phyloP scores from a whole-genome alignment of 2,888 invertebrate genomes.

The Agriotes lineatus region DNA sequence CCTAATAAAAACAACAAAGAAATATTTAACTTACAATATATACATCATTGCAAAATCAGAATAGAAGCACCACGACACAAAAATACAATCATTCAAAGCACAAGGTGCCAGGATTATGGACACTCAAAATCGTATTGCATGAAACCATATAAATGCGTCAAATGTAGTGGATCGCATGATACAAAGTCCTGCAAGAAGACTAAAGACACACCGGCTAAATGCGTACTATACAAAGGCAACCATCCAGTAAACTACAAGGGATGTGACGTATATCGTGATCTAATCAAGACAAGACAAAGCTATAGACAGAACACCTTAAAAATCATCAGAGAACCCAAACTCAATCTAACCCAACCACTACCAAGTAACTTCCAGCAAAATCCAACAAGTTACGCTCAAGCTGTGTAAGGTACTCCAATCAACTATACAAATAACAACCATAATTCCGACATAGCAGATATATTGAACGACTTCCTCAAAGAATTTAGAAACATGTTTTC shows the following conservation, averaged over 20 bases:
- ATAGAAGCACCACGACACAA: neutral
- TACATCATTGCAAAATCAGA: neutral
- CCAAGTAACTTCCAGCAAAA: neutral
- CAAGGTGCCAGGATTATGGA: too few species aligned
- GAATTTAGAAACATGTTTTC: neutral
- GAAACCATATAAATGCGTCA: slow-evolving; percentile 8
- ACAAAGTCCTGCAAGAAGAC: neutral
- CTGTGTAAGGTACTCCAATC: neutral
- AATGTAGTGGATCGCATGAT: too few species aligned
- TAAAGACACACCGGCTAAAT: neutral
- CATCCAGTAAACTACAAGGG: slow-evolving; percentile 14
- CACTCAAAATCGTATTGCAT: too few species aligned
- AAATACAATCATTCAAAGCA: neutral
- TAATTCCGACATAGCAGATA: too few species aligned
- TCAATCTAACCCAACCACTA: neutral
- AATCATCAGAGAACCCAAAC: neutral
- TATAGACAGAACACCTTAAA: slow-evolving; percentile 1
- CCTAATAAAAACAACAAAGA: neutral
- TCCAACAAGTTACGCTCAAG: slow-evolving; percentile 4
- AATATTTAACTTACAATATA: neutral
- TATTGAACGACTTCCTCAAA: neutral
- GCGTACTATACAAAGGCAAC: neutral
- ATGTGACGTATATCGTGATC: slow-evolving; percentile 7
- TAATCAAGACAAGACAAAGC: neutral
- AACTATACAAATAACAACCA: neutral